A percentile compares a stretch with the other conserved stretches of the same genome.
phyloP scores from a whole-genome alignment of 2,888 invertebrate genomes.

The Macaria liturata region DNA sequence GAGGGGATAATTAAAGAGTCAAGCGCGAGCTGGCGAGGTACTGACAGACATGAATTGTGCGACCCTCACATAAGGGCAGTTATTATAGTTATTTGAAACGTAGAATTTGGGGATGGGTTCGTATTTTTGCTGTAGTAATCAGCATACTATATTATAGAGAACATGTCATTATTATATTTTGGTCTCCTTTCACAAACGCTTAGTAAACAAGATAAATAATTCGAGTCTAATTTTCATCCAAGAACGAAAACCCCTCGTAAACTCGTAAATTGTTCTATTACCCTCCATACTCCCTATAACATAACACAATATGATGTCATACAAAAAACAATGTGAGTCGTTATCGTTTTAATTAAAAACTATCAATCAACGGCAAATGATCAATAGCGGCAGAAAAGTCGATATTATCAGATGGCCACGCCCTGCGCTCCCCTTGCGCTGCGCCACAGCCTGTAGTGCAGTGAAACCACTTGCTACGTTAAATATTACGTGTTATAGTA shows the following conservation, averaged over 20 bases:
- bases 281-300: not conserved
- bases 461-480: not conserved
- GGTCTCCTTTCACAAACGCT: no score
- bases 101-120: no score
- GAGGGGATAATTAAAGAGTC: constrained; percentile 30
- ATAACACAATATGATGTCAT: constrained; percentile 18
- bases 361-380: constrained; percentile 62
- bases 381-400: constrained; percentile 59
- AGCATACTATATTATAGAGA: no score
- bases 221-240: no score
- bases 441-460: not conserved
- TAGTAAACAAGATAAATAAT: no score
- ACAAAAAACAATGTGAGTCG: constrained; percentile 26
- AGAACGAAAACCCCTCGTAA: not conserved
- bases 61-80: constrained; percentile 46
- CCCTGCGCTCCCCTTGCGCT: constrained; percentile 52
- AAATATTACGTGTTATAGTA: not conserved
- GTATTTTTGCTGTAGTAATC: no score
- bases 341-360: constrained; percentile 46
- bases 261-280: not conserved
- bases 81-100: constrained; percentile 65
- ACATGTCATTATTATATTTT: no score
- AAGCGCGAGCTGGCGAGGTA: constrained; percentile 29
- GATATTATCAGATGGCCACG: constrained; percentile 57
- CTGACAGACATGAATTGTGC: constrained; percentile 13